Evolutionary conservation across 2,797 vertebrate genomes (phyloP), one percentile per base, ranked within the genome.

Genomic region (Mallotus villosus): DNA sequence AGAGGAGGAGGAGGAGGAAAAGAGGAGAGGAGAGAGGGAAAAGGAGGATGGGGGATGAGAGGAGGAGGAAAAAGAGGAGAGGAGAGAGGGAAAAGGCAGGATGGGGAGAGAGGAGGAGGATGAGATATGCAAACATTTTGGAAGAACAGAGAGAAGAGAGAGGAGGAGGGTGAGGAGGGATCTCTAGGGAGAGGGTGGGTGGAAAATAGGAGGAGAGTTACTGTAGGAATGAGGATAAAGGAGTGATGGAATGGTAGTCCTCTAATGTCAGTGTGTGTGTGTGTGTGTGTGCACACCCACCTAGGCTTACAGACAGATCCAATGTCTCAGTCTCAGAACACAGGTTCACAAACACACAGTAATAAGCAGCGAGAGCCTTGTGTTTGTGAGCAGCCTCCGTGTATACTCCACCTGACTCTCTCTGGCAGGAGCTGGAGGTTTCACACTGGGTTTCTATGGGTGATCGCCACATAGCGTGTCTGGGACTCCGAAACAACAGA

Each of bases 21-120:
- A 73, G 55, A 8, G 79, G 75, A 78, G 72, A 68, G 63, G 64
- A 83, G 68, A 71, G 73, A 9, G 46, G 27, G 76, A 53, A 41
- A 6, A 41, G 37, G 8, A 11, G 37, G 6, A 41, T 7, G 32
- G 32, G 2, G 37, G 37, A 29, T n/a, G 34, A 25, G 34, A 8
- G 8, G 11, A 22, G 34, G 16, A 25, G 76, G 70, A 29, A 19
- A 67, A 62, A 46, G 65, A 71, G 72, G 41, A 29, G 69, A 68
- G 69, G 67, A 81, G 77, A 41, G 8, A 37, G n/a, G n/a, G n/a
- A n/a, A n/a, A n/a, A n/a, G n/a, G n/a, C n/a, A 11, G 37, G 6
- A 41, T 7, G 34, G 7, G 34, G 5, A 34, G 6, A 5, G 7
- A 25, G 25, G 25, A 6, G 34, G 34, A 29, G 34, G 34, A 34